A percentile compares a stretch with the other conserved stretches of the same genome.
Evolutionary conservation across 2,888 invertebrate genomes (phyloP).

Genomic region (Tipula lateralis): DNA sequence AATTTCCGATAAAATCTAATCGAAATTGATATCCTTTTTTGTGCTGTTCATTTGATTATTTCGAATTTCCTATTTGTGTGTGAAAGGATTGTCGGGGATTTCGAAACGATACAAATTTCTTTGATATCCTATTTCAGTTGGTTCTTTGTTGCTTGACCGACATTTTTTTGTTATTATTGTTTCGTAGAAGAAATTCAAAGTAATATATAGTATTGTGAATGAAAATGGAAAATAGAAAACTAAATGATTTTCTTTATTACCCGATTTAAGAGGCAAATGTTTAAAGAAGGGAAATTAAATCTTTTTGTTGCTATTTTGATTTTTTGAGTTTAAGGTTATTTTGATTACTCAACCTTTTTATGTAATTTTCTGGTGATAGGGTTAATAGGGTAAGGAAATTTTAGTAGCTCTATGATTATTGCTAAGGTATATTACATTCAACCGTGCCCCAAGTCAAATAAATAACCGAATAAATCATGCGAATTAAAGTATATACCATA

Average conservation of each 20-base stretch:
- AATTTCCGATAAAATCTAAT: background rate
- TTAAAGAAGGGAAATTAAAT: background rate
- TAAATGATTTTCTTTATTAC: constrained; percentile 19
- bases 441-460: background rate
- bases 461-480: background rate
- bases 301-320: background rate
- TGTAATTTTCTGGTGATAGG: background rate
- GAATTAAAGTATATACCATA: background rate
- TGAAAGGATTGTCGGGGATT: background rate
- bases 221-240: background rate
- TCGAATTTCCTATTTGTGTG: background rate
- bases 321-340: constrained; percentile 2
- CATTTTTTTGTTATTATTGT: background rate
- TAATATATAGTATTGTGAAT: background rate
- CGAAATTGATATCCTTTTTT: constrained; percentile 6
- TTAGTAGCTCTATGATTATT: background rate
- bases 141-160: background rate
- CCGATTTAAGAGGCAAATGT: background rate
- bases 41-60: background rate
- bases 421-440: background rate
- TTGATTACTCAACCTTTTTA: background rate
- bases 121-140: background rate
- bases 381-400: background rate
- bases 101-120: background rate
- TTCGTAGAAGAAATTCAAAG: background rate